These are phyloP conservation scores for Chlorops oryzae DNA, from an alignment of 1,140 invertebrate species.

Conservation along the genomic window DNA sequence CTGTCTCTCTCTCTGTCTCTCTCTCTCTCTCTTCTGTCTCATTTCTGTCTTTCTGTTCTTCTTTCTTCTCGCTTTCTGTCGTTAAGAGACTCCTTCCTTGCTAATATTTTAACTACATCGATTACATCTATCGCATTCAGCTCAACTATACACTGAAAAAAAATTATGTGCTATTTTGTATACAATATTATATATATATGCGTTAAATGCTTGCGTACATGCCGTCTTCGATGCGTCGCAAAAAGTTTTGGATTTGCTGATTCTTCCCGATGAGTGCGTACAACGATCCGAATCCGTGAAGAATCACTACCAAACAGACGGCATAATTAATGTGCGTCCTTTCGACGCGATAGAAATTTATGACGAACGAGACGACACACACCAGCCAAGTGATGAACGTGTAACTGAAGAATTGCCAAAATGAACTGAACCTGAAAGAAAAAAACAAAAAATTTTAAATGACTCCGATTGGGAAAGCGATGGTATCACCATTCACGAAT, in stretches of 20 bases:
- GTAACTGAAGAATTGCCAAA: conserved; percentile 40
- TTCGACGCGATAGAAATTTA: conserved; percentile 35
- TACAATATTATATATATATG: too few relatives aligned
- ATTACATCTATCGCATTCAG: too few relatives aligned
- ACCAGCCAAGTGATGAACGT: conserved; percentile 32
- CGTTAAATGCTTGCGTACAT: conserved; percentile 26
- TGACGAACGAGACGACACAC: conserved; percentile 32
- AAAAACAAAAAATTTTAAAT: not conserved
- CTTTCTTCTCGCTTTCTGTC: too few relatives aligned
- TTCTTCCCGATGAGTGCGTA: conserved; percentile 38
- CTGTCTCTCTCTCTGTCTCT: too few relatives aligned
- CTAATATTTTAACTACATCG: too few relatives aligned
- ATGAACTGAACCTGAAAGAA: conserved; percentile 26
- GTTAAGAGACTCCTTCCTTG: too few relatives aligned
- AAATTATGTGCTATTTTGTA: too few relatives aligned
- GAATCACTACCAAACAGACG: conserved; percentile 32
- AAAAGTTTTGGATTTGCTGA: conserved; percentile 36
- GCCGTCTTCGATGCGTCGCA: conserved; percentile 33
- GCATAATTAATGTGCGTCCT: conserved; percentile 38
- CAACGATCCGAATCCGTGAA: conserved; percentile 39
- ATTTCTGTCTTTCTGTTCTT: too few relatives aligned
- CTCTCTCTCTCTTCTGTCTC: too few relatives aligned
- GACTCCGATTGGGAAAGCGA: too few relatives aligned
- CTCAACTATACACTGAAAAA: too few relatives aligned
- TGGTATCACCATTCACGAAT: too few relatives aligned